Evolutionary conservation across 2,113 vertebrate species (phyloP).

Genomic region (Mesitornis unicolor): DNA sequence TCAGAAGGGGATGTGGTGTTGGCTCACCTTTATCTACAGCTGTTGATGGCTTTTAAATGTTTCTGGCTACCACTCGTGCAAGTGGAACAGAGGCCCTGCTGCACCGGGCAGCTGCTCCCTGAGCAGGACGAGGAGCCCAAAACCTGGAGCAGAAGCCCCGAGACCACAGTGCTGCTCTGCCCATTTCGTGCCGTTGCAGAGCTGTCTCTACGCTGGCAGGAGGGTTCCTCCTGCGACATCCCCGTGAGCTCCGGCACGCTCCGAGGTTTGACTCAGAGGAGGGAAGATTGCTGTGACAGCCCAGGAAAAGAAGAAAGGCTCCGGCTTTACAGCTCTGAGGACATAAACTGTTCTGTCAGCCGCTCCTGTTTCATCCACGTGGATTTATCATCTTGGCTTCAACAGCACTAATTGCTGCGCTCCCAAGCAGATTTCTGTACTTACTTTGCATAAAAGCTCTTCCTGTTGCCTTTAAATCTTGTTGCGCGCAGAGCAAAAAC

Average conservation of each 20-base stretch:
- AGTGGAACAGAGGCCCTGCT: fast-evolving
- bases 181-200: neutral
- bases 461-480: neutral
- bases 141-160: neutral
- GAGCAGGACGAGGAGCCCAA: neutral
- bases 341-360: neutral
- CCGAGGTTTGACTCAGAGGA: neutral
- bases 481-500: neutral
- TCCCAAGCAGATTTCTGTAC: neutral
- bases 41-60: neutral
- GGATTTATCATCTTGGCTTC: neutral
- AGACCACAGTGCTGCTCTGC: neutral
- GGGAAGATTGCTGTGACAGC: neutral
- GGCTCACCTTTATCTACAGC: neutral
- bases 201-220: neutral
- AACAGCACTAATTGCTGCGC: neutral
- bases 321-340: neutral
- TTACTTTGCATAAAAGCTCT: neutral
- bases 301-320: neutral
- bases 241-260: fast-evolving
- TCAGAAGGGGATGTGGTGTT: neutral
- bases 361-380: neutral
- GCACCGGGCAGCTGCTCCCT: neutral
- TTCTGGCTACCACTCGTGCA: neutral
- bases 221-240: neutral